Evolutionary conservation across 2,888 invertebrate genomes (phyloP).

Genomic region (Lucinisca nassula): DNA sequence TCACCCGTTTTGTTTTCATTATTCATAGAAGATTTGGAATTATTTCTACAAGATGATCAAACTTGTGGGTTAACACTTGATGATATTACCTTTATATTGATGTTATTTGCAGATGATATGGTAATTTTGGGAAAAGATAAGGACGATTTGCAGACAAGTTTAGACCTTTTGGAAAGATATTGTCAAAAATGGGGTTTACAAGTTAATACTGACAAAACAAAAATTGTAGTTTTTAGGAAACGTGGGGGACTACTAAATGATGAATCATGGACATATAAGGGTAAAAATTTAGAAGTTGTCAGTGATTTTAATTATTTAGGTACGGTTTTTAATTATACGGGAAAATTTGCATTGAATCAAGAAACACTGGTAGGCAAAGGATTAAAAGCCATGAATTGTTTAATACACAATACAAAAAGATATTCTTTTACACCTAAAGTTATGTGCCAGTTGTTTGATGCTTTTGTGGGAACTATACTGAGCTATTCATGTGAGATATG

Average conservation of each 20-base stretch:
- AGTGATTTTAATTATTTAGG: constrained; percentile 29
- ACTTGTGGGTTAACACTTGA: background rate
- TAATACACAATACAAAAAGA: background rate
- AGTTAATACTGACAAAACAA: constrained; percentile 8
- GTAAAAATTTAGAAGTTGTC: background rate
- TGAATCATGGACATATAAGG: constrained; percentile 23
- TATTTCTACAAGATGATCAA: constrained; percentile 6
- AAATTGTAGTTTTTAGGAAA: constrained; percentile 10
- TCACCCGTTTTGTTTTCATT: background rate
- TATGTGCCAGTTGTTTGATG: constrained; percentile 24
- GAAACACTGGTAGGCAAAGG: background rate
- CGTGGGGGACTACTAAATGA: background rate
- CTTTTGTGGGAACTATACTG: constrained; percentile 31
- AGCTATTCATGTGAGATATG: constrained; percentile 19
- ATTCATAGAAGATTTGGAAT: constrained; percentile 7
- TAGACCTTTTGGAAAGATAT: constrained; percentile 11
- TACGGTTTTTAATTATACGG: constrained; percentile 18
- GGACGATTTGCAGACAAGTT: constrained; percentile 3
- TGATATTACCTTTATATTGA: constrained; percentile 13
- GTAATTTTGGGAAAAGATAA: background rate
- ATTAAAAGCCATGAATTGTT: constrained; percentile 24
- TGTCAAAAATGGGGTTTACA: constrained; percentile 13
- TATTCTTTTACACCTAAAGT: background rate
- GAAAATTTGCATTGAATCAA: background rate
- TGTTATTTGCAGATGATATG: constrained; percentile 38